These are phyloP conservation scores for Gambusia holbrooki DNA, from an alignment of 2,113 vertebrate genomes.

Conservation along the genomic window DNA sequence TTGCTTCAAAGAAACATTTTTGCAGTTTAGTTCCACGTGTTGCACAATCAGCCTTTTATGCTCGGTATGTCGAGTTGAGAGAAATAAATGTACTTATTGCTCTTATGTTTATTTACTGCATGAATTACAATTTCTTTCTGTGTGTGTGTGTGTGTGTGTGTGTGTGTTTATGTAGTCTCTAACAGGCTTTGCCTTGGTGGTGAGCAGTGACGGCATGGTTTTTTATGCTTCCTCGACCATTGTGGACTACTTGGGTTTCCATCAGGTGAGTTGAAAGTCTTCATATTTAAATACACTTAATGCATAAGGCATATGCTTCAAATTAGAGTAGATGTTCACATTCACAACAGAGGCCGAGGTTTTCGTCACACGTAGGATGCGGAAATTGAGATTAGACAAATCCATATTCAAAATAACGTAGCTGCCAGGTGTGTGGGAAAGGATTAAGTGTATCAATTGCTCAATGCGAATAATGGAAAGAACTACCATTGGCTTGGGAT, in stretches of 20 bases:
- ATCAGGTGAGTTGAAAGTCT: constrained; percentile 87
- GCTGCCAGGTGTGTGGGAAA: not conserved
- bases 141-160: constrained; percentile 51
- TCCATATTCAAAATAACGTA: not conserved
- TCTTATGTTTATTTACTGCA: constrained; percentile 33
- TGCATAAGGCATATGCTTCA: not conserved
- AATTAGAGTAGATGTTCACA: not conserved
- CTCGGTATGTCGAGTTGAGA: constrained; percentile 1
- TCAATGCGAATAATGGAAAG: not conserved
- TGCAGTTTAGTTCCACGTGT: not conserved
- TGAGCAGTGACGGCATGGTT: constrained; percentile 95
- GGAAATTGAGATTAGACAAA: not conserved
- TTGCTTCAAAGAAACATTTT: not conserved
- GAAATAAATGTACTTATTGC: constrained; percentile 35
- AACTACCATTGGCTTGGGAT: not conserved
- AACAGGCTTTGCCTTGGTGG: constrained; percentile 92
- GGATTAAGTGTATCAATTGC: not conserved
- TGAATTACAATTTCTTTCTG: constrained; percentile 3
- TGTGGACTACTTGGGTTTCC: constrained; percentile 95
- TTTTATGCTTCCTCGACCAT: constrained; percentile 96
- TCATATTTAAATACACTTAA: not conserved
- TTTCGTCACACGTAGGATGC: no score
- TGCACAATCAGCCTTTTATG: not conserved
- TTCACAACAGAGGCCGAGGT: no score
- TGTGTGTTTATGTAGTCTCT: constrained; percentile 85